Percentiles rank a stretch among this genome's conserved stretches.
Evolutionary conservation across 2,888 invertebrate species (phyloP).

Genomic region (Hypsopygia costalis): DNA sequence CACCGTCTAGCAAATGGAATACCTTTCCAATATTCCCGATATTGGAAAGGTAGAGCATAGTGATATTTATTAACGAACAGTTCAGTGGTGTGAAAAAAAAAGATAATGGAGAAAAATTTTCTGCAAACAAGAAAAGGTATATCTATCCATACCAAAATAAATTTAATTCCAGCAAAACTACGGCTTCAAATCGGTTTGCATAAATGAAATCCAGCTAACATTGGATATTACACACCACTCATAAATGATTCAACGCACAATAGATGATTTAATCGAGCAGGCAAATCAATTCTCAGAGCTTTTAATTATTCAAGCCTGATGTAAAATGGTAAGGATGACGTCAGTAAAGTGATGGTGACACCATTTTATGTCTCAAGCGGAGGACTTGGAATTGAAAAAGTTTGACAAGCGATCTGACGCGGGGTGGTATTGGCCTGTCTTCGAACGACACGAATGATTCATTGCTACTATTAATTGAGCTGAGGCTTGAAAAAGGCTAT

Average conservation of each 20-base stretch:
- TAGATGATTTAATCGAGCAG: constrained; percentile 7
- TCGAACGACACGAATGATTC: constrained; percentile 5
- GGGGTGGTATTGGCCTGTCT: constrained; percentile 13
- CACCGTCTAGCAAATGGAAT: too few species aligned
- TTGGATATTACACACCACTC: background rate
- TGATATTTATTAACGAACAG: too few species aligned
- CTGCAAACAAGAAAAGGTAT: too few species aligned
- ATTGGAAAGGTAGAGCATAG: too few species aligned
- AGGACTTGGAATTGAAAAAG: constrained; percentile 31
- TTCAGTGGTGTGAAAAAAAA: too few species aligned
- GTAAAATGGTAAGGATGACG: constrained; percentile 2
- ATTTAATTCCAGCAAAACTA: too few species aligned
- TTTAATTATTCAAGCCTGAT: constrained; percentile 11
- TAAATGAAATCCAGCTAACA: background rate
- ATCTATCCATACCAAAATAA: too few species aligned
- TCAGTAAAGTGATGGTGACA: background rate
- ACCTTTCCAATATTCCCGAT: too few species aligned
- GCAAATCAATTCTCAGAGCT: constrained; percentile 7
- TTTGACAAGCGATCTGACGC: constrained; percentile 23
- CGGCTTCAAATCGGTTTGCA: background rate
- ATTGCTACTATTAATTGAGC: constrained; percentile 6
- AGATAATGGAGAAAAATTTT: too few species aligned
- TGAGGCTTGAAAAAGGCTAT: constrained; percentile 2
- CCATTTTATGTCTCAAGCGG: constrained; percentile 1
- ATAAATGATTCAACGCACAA: background rate